These are phyloP conservation scores for Notiomystis cincta DNA, from an alignment of 2,113 vertebrate species.

Conservation along the genomic window DNA sequence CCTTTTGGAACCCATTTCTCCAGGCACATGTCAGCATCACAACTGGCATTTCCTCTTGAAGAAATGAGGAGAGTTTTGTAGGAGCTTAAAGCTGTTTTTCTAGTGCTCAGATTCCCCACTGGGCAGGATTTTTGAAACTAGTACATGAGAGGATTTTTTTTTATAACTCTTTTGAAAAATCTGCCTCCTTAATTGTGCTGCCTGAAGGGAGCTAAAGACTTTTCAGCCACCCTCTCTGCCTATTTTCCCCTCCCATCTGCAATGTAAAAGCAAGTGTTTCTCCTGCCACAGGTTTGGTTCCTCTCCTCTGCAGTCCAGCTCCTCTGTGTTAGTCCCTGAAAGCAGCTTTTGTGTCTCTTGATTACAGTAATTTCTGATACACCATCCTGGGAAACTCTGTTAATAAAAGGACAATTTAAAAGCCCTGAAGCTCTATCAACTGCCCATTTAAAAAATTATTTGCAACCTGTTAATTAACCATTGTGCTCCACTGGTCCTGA, in stretches of 20 bases:
- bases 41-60: neutral
- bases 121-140: conserved; percentile 4
- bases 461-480: conserved; percentile 46
- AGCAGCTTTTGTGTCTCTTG: neutral
- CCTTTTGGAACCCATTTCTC: neutral
- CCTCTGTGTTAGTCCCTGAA: neutral
- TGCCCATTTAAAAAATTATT: conserved; percentile 30
- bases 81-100: neutral
- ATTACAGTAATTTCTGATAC: neutral
- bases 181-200: neutral
- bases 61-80: neutral
- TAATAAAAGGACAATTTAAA: conserved; percentile 19
- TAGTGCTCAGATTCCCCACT: neutral
- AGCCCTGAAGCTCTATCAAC: neutral
- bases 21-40: neutral
- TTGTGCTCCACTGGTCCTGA: neutral
- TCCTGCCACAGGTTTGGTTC: neutral
- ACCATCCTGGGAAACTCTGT: neutral
- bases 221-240: neutral
- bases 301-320: neutral
- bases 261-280: neutral
- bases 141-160: neutral
- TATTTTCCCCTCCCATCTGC: neutral
- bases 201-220: neutral
- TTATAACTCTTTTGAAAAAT: neutral